Conservation (phyloP, 2,888 invertebrate species). For the Aradus depressus region DNA sequence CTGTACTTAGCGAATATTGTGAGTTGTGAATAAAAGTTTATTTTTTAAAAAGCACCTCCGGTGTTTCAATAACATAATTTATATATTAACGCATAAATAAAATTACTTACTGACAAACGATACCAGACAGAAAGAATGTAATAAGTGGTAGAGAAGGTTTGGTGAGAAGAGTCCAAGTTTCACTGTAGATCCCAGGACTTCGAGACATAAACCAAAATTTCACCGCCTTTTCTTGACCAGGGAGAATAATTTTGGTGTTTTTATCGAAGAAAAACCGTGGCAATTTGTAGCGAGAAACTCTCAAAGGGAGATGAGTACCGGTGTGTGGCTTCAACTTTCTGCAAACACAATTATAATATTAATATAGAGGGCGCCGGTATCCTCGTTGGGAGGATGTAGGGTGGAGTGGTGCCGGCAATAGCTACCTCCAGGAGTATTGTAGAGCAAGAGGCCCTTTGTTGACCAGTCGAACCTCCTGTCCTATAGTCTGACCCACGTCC, state of each 20-base stretch:
- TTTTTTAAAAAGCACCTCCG: too few relatives aligned
- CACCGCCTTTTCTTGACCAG: neutral
- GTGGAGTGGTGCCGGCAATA: too few relatives aligned
- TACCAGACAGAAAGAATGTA: neutral
- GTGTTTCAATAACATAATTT: too few relatives aligned
- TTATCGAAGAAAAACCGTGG: conserved; percentile 3
- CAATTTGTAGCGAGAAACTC: neutral
- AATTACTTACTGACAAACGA: neutral
- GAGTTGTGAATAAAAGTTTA: too few relatives aligned
- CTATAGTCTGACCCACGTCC: neutral
- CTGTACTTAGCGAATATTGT: too few relatives aligned
- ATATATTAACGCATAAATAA: too few relatives aligned
- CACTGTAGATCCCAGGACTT: neutral
- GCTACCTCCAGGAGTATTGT: neutral
- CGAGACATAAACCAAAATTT: neutral
- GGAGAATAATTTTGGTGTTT: neutral
- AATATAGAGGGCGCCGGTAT: too few relatives aligned
- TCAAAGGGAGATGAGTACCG: neutral
- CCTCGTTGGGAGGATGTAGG: too few relatives aligned
- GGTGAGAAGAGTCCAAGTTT: neutral
- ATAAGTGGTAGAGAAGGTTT: neutral
- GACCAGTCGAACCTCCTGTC: neutral
- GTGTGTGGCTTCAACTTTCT: too few relatives aligned
- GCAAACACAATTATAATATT: too few relatives aligned
- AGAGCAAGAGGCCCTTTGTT: neutral